A percentile compares a stretch with the other conserved stretches of the same genome.
Evolutionary conservation across 1,140 invertebrate genomes (phyloP).

Genomic region (Heliothis subflexa): DNA sequence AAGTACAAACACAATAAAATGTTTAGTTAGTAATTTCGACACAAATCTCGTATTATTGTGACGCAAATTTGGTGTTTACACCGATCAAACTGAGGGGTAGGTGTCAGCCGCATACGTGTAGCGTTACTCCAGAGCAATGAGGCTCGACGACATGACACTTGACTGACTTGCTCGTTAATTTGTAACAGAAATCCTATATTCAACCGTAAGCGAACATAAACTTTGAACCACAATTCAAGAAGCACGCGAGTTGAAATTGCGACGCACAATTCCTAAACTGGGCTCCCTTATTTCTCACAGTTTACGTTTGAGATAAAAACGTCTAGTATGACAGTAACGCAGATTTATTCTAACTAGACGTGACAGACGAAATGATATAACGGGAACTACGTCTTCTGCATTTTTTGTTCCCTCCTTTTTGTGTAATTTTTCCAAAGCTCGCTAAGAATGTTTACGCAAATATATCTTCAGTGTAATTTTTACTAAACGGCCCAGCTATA

Average conservation of each 20-base stretch:
- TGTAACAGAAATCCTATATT: conserved; percentile 68
- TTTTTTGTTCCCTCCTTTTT: conserved; percentile 3
- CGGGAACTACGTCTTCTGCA: conserved; percentile 12
- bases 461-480: conserved; percentile 11
- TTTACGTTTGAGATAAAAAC: conserved; percentile 74
- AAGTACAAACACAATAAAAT: conserved; percentile 30
- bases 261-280: conserved; percentile 50
- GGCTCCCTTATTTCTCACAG: conserved; percentile 58
- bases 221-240: conserved; percentile 29
- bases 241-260: conserved; percentile 50
- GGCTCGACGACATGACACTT: conserved; percentile 67
- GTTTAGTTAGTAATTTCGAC: conserved; percentile 46
- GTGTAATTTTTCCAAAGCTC: conserved; percentile 13
- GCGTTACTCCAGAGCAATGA: conserved; percentile 64
- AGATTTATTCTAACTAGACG: conserved; percentile 53
- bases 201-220: conserved; percentile 42
- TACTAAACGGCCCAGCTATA: neutral
- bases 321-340: conserved; percentile 50
- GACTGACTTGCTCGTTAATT: conserved; percentile 81
- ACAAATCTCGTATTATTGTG: conserved; percentile 53
- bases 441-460: conserved; percentile 27
- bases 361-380: conserved; percentile 39
- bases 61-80: conserved; percentile 57
- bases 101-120: conserved; percentile 63
- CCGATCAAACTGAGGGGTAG: conserved; percentile 49